Evolutionary conservation across 2,888 invertebrate species (phyloP), one percentile per base, ranked within the genome.

Genomic region (Coecobrya sp.): DNA sequence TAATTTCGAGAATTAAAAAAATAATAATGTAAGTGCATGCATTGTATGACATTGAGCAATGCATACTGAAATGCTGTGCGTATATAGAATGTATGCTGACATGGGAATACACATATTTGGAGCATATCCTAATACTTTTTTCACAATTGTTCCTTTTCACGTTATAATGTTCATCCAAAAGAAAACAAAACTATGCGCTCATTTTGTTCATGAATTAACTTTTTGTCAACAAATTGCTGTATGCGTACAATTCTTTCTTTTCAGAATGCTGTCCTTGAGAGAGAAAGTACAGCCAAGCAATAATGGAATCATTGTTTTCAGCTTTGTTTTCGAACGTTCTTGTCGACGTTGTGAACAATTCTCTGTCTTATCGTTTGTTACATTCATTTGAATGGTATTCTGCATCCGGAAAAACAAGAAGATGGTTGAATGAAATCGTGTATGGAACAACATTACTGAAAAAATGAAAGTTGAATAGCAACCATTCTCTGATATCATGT

Each of bases 191-290:
- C 30, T 19, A 55, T 55, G 81, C 5, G 81, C 30, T 59, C 27
- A 65, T 22, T 65, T 22, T 85, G 84, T 25, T 42, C n/a, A 42
- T 65, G 84, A 85, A 85, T 85, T 62, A 85, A 85, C 84, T 84
- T 62, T 62, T 65, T 55, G 19, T 52, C 11, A 16, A 11, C 13
- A 30, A 27, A 30, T 25, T 30, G 27, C n/a, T n/a, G 52, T n/a
- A 55, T 16, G n/a, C 49, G 30, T 55, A 55, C 30, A 36, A 19
- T 36, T 36, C 30, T n/a, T 55, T 27, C 22, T 13, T 3, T 82
- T 59, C 30, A 11, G 19, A 11, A 79, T 27, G n/a, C 45, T 65
- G 36, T 65, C 65, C 76, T 49, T 52, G n/a, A 81, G 27, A 7
- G 7, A 52, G n/a, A 30, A 16, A n/a, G 16, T 65, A n/a, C 55